phyloP scores from a whole-genome alignment of 2,113 vertebrate species.

The Hydrochoerus hydrochaeris region DNA sequence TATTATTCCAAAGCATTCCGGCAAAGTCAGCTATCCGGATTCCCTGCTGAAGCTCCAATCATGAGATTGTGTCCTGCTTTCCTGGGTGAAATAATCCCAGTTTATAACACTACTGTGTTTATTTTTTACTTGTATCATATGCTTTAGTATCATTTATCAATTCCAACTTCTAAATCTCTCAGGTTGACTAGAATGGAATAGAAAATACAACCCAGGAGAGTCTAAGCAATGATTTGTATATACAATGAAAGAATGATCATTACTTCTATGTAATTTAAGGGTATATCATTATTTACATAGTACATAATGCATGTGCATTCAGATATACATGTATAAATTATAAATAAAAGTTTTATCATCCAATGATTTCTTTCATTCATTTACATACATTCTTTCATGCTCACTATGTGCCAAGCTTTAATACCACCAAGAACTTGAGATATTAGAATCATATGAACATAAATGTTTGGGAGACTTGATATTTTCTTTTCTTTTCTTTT shows the following conservation, averaged over 20 bases:
- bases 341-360: background rate
- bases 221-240: background rate
- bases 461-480: background rate
- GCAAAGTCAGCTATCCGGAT: background rate
- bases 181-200: background rate
- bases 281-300: background rate
- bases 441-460: background rate
- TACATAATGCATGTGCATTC: background rate
- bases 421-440: background rate
- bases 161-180: background rate
- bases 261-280: background rate
- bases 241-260: background rate
- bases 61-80: background rate
- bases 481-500: no score
- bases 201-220: background rate
- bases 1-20: background rate
- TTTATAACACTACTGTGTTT: background rate
- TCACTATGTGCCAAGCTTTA: background rate
- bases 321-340: background rate
- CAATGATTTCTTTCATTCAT: background rate
- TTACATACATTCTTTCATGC: background rate
- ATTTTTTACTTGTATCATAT: constrained; percentile 2
- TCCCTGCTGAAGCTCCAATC: background rate
- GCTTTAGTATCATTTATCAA: background rate
- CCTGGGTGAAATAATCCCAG: background rate